Percentiles rank a stretch among this genome's conserved stretches.
phyloP scores from a whole-genome alignment of 2,113 vertebrate genomes.

The Tetrax tetrax region DNA sequence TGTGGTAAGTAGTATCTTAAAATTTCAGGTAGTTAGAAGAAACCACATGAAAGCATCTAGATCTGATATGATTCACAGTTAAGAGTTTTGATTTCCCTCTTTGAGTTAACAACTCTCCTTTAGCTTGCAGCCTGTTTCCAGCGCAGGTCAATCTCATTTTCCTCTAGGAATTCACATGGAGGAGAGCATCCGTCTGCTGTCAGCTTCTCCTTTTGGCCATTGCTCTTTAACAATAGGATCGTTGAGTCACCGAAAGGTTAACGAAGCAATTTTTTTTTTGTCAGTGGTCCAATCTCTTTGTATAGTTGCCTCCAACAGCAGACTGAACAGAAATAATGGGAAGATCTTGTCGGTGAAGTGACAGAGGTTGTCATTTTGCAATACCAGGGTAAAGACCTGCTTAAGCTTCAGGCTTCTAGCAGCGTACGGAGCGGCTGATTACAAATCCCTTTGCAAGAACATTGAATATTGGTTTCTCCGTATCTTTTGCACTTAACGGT shows the following conservation, averaged over 20 bases:
- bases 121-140: neutral
- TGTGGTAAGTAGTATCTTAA: neutral
- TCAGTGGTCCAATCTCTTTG: conserved; percentile 45
- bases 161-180: neutral
- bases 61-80: neutral
- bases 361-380: neutral
- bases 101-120: neutral
- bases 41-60: conserved; percentile 11
- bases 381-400: neutral
- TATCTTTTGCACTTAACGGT: neutral
- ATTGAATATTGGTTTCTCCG: neutral
- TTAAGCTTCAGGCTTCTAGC: neutral
- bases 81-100: neutral
- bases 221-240: conserved; percentile 13
- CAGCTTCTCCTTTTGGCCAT: neutral
- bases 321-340: conserved; percentile 59
- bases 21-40: neutral
- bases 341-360: conserved; percentile 12
- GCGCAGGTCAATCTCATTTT: neutral
- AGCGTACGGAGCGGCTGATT: rapidly evolving
- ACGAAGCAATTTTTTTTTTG: neutral
- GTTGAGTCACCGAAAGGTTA: conserved; percentile 49
- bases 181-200: neutral
- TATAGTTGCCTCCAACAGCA: neutral
- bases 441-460: neutral